Evolutionary conservation across 2,113 vertebrate genomes (phyloP), one percentile per base, ranked within the genome.

Genomic region (Cyanistes caeruleus): DNA sequence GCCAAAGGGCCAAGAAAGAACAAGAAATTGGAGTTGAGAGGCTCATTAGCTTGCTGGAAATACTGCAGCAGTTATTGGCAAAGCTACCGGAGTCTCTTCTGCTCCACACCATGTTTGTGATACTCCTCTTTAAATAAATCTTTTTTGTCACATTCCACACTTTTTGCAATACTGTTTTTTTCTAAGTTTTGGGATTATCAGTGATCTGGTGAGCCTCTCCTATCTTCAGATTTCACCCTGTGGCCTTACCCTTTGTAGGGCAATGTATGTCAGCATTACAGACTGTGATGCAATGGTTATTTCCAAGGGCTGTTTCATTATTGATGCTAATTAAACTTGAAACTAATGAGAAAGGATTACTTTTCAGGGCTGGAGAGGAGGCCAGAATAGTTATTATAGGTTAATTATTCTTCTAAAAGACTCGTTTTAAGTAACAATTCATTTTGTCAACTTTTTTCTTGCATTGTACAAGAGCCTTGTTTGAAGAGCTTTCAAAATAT

Each of bases 321-420:
- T 92, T 98, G 97, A 97, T 96, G 94, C 95, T 98, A 98, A 98
- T 98, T 98, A 98, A 98, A 98, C 94, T 97, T 97, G 97, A 98
- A 98, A 94, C 95, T 98, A 98, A 98, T 98, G 98, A 98, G 97
- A 97, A 97, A 97, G 88, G 91, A 97, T 98, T 98, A 96, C 96
- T 97, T 98, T 97, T 96, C 90, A 97, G 93, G 95, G 90, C 97
- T 97, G 94, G 90, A 97, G 96, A 96, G n/a, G 65, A 97, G 97
- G 97, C 97, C 96, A 97, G 96, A 97, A 92, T 96, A 97, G 97
- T 98, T 98, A 97, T 97, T 98, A 97, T 91, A 96, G 97, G 97
- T 98, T 98, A 98, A 98, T 98, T 97, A 97, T 97, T 97, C 93
- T 98, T 96, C 91, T 97, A 96, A 98, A 98, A 98, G 88, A 69